phyloP scores from a whole-genome alignment of 64 coral and sea anemone genomes.

The Platygyra sinensis region DNA sequence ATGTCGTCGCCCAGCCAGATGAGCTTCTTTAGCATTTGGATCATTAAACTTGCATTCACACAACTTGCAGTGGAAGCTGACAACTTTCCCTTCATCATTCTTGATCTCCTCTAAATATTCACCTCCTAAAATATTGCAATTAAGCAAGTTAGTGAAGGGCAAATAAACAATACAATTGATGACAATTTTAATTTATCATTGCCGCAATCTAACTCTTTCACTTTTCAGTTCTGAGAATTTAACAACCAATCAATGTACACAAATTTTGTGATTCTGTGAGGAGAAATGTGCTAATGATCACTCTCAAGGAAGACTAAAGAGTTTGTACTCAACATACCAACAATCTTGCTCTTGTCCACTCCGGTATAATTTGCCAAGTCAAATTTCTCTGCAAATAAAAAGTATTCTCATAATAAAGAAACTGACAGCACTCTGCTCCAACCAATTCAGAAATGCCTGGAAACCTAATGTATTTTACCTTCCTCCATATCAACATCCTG shows the following conservation, averaged over 20 bases:
- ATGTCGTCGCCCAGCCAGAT: slow-evolving; percentile 91
- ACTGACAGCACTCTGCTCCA: too few species aligned
- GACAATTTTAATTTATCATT: too few species aligned
- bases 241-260: too few species aligned
- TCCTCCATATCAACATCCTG: slow-evolving; percentile 63
- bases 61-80: slow-evolving; percentile 96
- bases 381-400: slow-evolving; percentile 79
- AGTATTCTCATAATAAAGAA: too few species aligned
- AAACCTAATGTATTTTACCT: background rate
- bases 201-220: background rate
- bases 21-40: slow-evolving; percentile 93
- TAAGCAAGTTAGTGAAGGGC: background rate
- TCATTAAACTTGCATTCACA: slow-evolving; percentile 99
- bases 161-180: background rate
- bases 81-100: slow-evolving; percentile 91
- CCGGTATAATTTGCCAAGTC: slow-evolving; percentile 92
- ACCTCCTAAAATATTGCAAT: slow-evolving; percentile 43
- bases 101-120: slow-evolving; percentile 98
- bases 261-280: too few species aligned
- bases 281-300: too few species aligned
- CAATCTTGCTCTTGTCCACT: slow-evolving; percentile 94
- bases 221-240: too few species aligned
- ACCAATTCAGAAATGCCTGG: too few species aligned
- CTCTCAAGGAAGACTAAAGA: too few species aligned
- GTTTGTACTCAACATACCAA: slow-evolving; percentile 66